Evolutionary conservation across 2,113 vertebrate genomes (phyloP).

Genomic region (Dipodomys spectabilis): DNA sequence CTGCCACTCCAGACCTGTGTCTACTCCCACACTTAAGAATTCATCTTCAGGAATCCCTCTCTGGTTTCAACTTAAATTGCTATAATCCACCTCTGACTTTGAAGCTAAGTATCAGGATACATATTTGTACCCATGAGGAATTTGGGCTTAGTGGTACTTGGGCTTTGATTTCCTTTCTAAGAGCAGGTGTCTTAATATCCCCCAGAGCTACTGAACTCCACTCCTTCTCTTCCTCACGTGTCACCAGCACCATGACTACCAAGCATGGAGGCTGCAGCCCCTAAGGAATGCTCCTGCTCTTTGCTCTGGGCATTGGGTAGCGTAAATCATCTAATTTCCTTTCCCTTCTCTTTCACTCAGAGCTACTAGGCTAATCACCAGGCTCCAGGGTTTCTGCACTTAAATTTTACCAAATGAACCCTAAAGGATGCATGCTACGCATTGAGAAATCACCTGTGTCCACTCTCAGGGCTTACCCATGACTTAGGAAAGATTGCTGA

Average conservation of each 20-base stretch:
- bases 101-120: neutral
- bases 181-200: neutral
- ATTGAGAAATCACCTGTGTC: neutral
- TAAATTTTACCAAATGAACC: neutral
- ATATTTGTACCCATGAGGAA: neutral
- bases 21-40: neutral
- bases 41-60: neutral
- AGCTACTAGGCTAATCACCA: neutral
- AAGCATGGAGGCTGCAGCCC: neutral
- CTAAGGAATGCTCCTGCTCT: rapidly evolving
- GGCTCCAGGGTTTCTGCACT: neutral
- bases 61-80: neutral
- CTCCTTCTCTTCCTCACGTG: neutral
- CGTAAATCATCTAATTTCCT: neutral
- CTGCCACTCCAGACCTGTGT: neutral
- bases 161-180: neutral
- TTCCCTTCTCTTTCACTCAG: neutral
- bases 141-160: neutral
- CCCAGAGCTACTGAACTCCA: neutral
- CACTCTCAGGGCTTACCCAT: neutral
- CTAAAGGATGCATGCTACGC: rapidly evolving
- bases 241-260: rapidly evolving
- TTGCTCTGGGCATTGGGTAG: rapidly evolving
- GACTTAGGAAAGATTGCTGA: neutral
- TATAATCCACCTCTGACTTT: neutral